Conservation (phyloP, 2,888 invertebrate genomes). For the Coleophora flavipennella region DNA sequence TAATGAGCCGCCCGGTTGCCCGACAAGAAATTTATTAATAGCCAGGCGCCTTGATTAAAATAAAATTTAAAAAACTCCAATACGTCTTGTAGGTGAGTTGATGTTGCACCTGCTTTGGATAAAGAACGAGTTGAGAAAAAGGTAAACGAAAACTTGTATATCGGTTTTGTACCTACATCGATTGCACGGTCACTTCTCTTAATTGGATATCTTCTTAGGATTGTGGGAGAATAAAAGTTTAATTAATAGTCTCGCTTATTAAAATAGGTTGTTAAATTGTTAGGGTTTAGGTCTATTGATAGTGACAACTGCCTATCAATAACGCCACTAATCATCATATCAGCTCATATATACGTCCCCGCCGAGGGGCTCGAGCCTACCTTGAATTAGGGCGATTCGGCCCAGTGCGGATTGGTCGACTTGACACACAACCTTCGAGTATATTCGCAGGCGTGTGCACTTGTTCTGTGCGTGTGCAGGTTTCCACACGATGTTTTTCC, state of each 20-base stretch:
- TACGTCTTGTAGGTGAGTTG: slow-evolving; percentile 8
- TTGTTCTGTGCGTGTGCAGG: too few relatives aligned
- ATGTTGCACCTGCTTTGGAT: slow-evolving; percentile 18
- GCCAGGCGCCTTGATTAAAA: slow-evolving; percentile 10
- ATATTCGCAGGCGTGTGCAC: too few relatives aligned
- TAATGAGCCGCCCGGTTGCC: slow-evolving; percentile 4
- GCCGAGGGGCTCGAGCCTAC: too few relatives aligned
- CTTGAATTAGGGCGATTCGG: too few relatives aligned
- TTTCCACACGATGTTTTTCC: too few relatives aligned
- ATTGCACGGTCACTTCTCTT: slow-evolving; percentile 31
- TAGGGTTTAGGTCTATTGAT: background rate
- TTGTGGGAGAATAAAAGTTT: slow-evolving; percentile 13
- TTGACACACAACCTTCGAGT: too few relatives aligned
- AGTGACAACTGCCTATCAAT: too few relatives aligned
- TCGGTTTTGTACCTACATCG: slow-evolving; percentile 15
- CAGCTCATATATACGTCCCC: too few relatives aligned
- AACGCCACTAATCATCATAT: too few relatives aligned
- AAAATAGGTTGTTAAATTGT: background rate
- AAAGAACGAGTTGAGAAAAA: slow-evolving; percentile 10
- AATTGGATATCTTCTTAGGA: slow-evolving; percentile 24
- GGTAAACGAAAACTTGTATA: background rate
- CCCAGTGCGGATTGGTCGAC: too few relatives aligned
- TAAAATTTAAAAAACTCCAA: slow-evolving; percentile 5
- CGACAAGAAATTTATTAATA: slow-evolving; percentile 8
- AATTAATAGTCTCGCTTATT: background rate